Evolutionary conservation across 2,888 invertebrate genomes (phyloP).

Genomic region (Pollenia labialis): DNA sequence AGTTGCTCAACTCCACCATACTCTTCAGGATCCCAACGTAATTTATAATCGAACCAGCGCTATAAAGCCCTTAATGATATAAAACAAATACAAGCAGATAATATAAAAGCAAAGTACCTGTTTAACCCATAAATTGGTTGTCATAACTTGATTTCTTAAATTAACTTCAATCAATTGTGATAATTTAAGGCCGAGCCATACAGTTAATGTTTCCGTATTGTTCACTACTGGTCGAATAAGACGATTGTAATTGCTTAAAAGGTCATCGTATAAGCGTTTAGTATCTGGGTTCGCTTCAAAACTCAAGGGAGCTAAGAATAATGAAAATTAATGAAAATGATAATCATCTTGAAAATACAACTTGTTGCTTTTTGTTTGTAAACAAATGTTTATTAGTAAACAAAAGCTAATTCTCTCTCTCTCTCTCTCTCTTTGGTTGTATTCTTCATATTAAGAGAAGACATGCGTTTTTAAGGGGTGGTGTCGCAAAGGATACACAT

Average conservation of each 20-base stretch:
- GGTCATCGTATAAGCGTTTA: slow-evolving; percentile 97
- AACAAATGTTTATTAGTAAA: slow-evolving; percentile 29
- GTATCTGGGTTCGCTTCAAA: slow-evolving; percentile 96
- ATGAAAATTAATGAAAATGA: not conserved
- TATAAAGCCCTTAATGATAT: slow-evolving; percentile 80
- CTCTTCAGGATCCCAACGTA: slow-evolving; percentile 94
- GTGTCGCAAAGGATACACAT: slow-evolving; percentile 44
- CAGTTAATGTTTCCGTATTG: slow-evolving; percentile 95
- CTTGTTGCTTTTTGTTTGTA: slow-evolving; percentile 51
- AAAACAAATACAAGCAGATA: not conserved
- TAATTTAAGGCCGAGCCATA: slow-evolving; percentile 94
- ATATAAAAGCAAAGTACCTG: slow-evolving; percentile 87
- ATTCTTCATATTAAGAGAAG: not conserved
- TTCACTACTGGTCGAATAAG: slow-evolving; percentile 97
- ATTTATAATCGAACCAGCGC: slow-evolving; percentile 97
- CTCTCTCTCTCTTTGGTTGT: slow-evolving; percentile 9
- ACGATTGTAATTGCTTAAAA: slow-evolving; percentile 97
- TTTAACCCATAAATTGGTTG: slow-evolving; percentile 96
- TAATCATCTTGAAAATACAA: not conserved
- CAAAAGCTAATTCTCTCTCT: not conserved
- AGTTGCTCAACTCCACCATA: slow-evolving; percentile 96
- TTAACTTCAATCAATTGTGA: slow-evolving; percentile 96
- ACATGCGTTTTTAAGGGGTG: slow-evolving; percentile 57
- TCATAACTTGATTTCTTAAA: slow-evolving; percentile 96
- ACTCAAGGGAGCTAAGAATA: slow-evolving; percentile 80